Percentiles rank a stretch among this genome's conserved stretches.
phyloP scores from a whole-genome alignment of 2,888 invertebrate genomes.

The Andrena hattorfiana region DNA sequence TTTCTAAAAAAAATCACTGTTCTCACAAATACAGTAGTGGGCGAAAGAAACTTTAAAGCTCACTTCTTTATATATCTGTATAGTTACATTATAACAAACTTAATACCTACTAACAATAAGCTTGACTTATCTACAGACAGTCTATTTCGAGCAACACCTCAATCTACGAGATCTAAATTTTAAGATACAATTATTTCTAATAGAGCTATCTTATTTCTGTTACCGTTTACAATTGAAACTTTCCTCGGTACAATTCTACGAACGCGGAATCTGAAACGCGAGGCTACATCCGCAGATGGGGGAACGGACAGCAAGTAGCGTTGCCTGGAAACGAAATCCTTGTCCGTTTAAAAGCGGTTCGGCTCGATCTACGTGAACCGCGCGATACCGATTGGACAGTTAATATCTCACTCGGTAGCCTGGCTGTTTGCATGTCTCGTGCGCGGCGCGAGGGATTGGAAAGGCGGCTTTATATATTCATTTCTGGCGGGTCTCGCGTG shows the following conservation, averaged over 20 bases:
- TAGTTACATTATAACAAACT: no score
- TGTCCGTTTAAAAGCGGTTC: slow-evolving; percentile 30
- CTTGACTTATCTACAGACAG: no score
- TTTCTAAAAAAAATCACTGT: no score
- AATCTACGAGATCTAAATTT: no score
- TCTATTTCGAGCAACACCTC: no score
- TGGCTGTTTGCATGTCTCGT: slow-evolving; percentile 56
- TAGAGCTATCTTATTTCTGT: no score
- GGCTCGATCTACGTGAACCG: slow-evolving; percentile 48
- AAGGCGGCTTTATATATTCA: slow-evolving; percentile 79
- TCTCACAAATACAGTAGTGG: no score
- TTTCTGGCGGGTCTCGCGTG: slow-evolving; percentile 73
- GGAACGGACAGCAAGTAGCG: slow-evolving; percentile 6
- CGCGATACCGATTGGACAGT: slow-evolving; percentile 68
- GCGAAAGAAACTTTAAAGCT: no score
- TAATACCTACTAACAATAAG: no score
- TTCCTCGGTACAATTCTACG: background rate
- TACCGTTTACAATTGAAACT: no score
- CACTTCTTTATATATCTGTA: no score
- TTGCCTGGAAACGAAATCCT: slow-evolving; percentile 24
- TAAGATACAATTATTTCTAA: no score
- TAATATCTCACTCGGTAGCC: slow-evolving; percentile 73
- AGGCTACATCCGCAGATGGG: background rate
- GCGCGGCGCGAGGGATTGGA: slow-evolving; percentile 71
- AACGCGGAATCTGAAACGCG: background rate